Base-by-base conservation (phyloP, 2,113 vertebrate genomes). In the Tetrax tetrax region DNA sequence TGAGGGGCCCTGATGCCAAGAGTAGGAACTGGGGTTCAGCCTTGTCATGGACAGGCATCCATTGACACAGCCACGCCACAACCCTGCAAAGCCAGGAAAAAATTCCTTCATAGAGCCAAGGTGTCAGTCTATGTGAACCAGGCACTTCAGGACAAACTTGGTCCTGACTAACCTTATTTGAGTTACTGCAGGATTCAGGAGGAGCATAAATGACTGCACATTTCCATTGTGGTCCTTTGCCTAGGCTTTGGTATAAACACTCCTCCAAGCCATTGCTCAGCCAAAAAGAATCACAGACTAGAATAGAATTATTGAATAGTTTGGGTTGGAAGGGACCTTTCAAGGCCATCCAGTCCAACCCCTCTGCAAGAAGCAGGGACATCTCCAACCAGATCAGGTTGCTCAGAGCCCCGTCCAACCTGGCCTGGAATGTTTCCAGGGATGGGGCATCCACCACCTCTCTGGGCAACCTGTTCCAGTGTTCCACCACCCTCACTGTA, bases 61-160 rank as follows among this genome's bases (percentile, higher is more conserved):
- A 2, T 8, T 43, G 48, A 9, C 43, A 63, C 59, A 92, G 18
- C 23, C 21, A 37, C 19, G 29, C 20, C 71, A 59, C 13, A 29
- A 7, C 13, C 19, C 61, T 28, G 28, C 41, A 78, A 81, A 92
- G 7, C 18, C 60, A 61, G 59, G 28, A 21, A 69, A 33, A 78
- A 5, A 5, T 63, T 88, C 54, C 38, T 57, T 35, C 0, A 0
- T 0, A 47, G 18, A 60, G 37, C 63, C 0, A 0, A 68, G 35
- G 29, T 57, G 33, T 19, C 2, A 0, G 13, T 16, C 31, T 78
- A 23, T n/a, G n/a, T 47, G 51, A 87, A 50, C 22, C 20, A 53
- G 33, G 63, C 21, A 21, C 41, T 76, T 72, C 20, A 69, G 64
- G 65, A 60, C 8, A 41, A 74, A 63, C 4, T 2, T 77, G 29